phyloP scores from a whole-genome alignment of 2,888 invertebrate species.

The Blastobasis lacticolella region DNA sequence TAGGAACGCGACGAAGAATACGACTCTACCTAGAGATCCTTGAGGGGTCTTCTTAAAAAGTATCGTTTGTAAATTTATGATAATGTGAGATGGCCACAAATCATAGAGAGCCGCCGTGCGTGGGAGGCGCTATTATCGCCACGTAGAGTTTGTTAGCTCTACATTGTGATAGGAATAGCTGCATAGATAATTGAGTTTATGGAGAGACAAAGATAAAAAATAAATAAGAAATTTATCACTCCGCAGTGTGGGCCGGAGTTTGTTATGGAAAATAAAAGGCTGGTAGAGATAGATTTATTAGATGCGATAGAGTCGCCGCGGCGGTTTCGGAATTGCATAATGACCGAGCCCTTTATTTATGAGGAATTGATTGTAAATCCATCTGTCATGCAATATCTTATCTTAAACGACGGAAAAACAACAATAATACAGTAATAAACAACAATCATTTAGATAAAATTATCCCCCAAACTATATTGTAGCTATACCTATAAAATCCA shows the following conservation, averaged over 20 bases:
- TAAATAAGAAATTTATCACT: slow-evolving; percentile 10
- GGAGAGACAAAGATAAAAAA: slow-evolving; percentile 18
- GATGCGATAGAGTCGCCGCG: too few species aligned
- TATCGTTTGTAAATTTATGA: slow-evolving; percentile 12
- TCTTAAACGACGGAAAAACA: too few species aligned
- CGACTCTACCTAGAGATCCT: slow-evolving; percentile 1
- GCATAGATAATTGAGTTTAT: slow-evolving; percentile 24
- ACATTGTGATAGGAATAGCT: slow-evolving; percentile 16
- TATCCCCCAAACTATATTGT: too few species aligned
- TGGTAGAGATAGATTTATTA: too few species aligned
- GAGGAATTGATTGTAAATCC: too few species aligned
- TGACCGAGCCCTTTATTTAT: too few species aligned
- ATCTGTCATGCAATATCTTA: too few species aligned
- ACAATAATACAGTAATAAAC: too few species aligned
- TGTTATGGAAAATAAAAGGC: too few species aligned
- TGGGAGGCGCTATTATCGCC: slow-evolving; percentile 18
- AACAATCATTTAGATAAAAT: too few species aligned
- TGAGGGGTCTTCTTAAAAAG: neutral
- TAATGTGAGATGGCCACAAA: slow-evolving; percentile 13
- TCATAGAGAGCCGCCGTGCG: slow-evolving; percentile 15
- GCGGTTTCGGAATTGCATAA: too few species aligned
- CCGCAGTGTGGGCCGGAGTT: slow-evolving; percentile 2
- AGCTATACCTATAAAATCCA: too few species aligned
- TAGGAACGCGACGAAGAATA: neutral
- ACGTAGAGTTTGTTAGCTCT: slow-evolving; percentile 10